Evolutionary conservation across 2,113 vertebrate species (phyloP), one percentile per base, ranked within the genome.

Genomic region (Isurus oxyrinchus): DNA sequence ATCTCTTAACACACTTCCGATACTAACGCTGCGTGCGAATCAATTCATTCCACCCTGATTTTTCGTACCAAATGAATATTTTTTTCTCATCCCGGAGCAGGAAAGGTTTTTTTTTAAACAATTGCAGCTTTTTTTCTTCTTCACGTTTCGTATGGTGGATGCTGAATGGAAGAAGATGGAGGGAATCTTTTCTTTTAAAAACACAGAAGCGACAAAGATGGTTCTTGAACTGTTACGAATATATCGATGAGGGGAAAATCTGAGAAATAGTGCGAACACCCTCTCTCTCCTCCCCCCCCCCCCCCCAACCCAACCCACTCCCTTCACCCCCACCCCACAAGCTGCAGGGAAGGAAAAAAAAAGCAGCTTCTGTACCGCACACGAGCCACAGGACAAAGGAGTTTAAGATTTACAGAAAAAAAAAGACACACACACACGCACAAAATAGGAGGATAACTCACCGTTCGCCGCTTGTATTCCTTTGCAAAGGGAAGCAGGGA

Each of bases 341-440:
- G 16, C 59, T 40, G 88, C 57, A n/a, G 40, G 35, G 35, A 3
- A 19, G 40, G 2, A 2, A 11, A 27, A 67, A 11, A 27, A 67
- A 67, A 67, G 66, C 72, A 76, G n/a, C 76, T 81, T 81, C 76
- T 10, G 13, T 2, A 40, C 21, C 72, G 21, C 57, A 91, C 57
- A 93, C 35, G 31, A 93, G 31, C 13, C 88, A 94, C 59, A 63
- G 59, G 90, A 94, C 90, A 94, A 94, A 94, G 90, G 90, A 63
- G 90, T 94, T 94, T 63, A 40, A 63, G 31, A 23, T 94, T 84
- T 40, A 14, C n/a, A 35, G n/a, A n/a, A 91, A 61, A 14, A 66
- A 66, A 66, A 66, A 63, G 2, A 63, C 23, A 8, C 44, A 25
- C 44, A 88, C 44, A 53, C 44, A 84, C 79, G 13, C 79, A 81